phyloP scores from a whole-genome alignment of 2,797 vertebrate species.

The Adelosebastes latens region DNA sequence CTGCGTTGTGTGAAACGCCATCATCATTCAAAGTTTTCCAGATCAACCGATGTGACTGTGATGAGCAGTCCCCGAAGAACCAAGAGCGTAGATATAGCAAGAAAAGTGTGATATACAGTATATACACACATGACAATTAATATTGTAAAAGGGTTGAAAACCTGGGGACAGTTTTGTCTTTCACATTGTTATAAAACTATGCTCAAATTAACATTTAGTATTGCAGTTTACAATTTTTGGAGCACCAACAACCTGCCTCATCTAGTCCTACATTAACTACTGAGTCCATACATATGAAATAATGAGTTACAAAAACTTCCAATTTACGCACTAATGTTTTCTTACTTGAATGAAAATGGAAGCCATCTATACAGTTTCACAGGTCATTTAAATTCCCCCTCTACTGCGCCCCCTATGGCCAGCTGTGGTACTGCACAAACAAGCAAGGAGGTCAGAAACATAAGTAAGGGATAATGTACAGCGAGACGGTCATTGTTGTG shows the following conservation, averaged over 20 bases:
- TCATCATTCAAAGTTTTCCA: neutral
- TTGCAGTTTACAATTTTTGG: too few relatives aligned
- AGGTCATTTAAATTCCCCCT: neutral
- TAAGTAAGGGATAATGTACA: too few relatives aligned
- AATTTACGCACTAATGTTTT: neutral
- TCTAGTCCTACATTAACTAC: neutral
- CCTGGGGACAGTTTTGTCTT: conserved; percentile 29
- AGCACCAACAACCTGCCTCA: too few relatives aligned
- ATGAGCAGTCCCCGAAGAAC: neutral
- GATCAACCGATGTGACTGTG: neutral
- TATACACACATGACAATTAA: conserved; percentile 1
- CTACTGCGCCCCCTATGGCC: neutral
- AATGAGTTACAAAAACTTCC: neutral
- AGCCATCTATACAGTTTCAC: neutral
- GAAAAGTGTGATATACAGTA: too few relatives aligned
- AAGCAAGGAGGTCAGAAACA: neutral
- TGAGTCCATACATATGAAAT: neutral
- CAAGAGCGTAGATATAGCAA: neutral
- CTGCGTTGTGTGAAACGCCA: too few relatives aligned
- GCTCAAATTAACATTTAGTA: neutral
- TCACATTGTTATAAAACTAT: conserved; percentile 25
- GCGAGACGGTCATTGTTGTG: too few relatives aligned
- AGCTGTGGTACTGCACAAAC: neutral
- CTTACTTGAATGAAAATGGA: neutral
- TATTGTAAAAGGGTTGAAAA: neutral